Percentiles rank a stretch among this genome's conserved stretches.
phyloP scores from a whole-genome alignment of 2,888 invertebrate species.

The Tigriopus californicus region DNA sequence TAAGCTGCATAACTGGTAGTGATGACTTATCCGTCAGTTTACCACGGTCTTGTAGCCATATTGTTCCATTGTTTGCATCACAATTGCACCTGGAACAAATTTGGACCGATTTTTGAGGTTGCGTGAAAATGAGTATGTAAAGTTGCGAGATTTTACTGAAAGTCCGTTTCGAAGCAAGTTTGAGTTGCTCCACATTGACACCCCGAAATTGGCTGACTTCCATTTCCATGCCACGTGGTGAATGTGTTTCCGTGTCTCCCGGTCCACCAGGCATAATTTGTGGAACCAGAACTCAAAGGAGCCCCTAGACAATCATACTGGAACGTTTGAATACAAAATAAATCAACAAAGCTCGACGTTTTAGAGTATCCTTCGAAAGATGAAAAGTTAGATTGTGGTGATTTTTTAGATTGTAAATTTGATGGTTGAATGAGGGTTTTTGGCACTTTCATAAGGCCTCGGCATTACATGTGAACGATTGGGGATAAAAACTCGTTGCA shows the following conservation, averaged over 20 bases:
- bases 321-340: too few species aligned
- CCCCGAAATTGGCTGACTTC: not conserved
- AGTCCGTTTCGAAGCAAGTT: too few species aligned
- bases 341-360: too few species aligned
- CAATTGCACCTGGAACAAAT: not conserved
- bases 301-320: slow-evolving; percentile 1
- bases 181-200: not conserved
- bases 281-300: not conserved
- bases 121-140: not conserved
- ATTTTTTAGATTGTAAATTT: too few species aligned
- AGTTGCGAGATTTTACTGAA: not conserved
- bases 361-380: too few species aligned
- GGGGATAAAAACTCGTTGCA: too few species aligned
- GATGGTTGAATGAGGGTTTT: too few species aligned
- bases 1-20: not conserved
- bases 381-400: too few species aligned
- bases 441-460: too few species aligned
- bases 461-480: too few species aligned
- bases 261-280: slow-evolving; percentile 8
- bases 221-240: slow-evolving; percentile 1
- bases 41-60: not conserved
- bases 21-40: not conserved
- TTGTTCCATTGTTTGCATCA: not conserved
- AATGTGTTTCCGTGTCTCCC: not conserved
- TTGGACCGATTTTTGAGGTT: too few species aligned